Evolutionary conservation across 2,113 vertebrate species (phyloP).

Genomic region (Macheiramphus alcinus): DNA sequence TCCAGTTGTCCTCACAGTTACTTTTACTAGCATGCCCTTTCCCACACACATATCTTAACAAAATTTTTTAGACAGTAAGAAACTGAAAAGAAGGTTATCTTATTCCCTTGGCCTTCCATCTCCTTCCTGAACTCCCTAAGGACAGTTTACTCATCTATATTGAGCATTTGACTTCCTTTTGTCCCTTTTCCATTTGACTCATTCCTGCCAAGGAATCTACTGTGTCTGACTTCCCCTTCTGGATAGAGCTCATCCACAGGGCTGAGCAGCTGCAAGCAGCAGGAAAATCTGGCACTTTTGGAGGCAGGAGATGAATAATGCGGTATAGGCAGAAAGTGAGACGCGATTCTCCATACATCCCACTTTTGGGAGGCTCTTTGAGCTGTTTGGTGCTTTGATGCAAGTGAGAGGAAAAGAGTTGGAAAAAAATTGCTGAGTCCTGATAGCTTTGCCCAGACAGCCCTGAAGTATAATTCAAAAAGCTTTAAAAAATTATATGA

Average conservation of each 20-base stretch:
- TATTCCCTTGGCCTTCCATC: background rate
- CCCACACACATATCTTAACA: background rate
- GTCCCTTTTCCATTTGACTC: conserved; percentile 18
- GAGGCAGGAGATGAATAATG: background rate
- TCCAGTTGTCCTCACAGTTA: background rate
- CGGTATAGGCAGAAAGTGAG: background rate
- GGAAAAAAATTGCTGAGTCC: background rate
- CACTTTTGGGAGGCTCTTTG: background rate
- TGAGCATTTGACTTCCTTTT: background rate
- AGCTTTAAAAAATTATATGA: background rate
- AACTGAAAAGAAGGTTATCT: background rate
- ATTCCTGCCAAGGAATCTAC: background rate
- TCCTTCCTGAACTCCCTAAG: background rate
- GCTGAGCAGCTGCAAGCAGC: background rate
- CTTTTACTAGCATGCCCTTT: background rate
- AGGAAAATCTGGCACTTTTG: background rate
- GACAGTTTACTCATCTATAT: background rate
- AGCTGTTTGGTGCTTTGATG: background rate
- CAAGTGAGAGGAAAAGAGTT: background rate
- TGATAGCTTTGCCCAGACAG: background rate
- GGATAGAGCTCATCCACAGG: background rate
- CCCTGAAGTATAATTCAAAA: background rate
- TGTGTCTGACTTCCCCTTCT: background rate
- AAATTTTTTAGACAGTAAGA: background rate
- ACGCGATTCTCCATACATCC: background rate